Conservation (phyloP, 1,140 invertebrate species). For the Eriosoma lanigerum region DNA sequence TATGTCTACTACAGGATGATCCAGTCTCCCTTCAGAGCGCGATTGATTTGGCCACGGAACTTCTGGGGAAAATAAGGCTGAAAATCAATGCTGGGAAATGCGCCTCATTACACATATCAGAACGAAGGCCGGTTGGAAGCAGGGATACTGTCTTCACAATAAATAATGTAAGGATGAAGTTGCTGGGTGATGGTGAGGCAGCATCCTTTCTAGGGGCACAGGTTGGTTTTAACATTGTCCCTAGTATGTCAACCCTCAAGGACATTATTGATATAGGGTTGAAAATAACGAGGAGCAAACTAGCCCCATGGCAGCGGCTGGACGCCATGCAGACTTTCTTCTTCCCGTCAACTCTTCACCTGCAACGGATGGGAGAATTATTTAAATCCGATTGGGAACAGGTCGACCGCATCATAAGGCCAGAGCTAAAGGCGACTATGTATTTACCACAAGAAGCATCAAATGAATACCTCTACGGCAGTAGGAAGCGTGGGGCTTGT, state of each 20-base stretch:
- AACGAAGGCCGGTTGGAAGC: not conserved
- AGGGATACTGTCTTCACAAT: not conserved
- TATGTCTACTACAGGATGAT: not conserved
- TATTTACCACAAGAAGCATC: not conserved
- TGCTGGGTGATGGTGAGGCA: not conserved
- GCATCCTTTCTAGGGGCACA: not conserved
- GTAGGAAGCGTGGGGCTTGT: no score
- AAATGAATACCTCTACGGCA: not conserved
- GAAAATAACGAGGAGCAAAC: not conserved
- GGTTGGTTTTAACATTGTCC: not conserved
- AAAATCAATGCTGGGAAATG: not conserved
- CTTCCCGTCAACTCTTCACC: not conserved
- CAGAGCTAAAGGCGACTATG: not conserved
- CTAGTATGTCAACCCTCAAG: not conserved
- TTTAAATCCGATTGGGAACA: not conserved
- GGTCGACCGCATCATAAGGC: not conserved
- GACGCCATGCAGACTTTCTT: not conserved
- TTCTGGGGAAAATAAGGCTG: not conserved
- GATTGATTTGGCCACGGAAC: fast-evolving
- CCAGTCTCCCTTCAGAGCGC: fast-evolving
- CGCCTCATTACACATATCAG: not conserved
- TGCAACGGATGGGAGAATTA: not conserved
- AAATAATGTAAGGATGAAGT: not conserved
- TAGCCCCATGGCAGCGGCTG: not conserved
- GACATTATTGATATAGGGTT: not conserved